Evolutionary conservation across 2,888 invertebrate species (phyloP).

Genomic region (Peribatodes rhomboidaria): DNA sequence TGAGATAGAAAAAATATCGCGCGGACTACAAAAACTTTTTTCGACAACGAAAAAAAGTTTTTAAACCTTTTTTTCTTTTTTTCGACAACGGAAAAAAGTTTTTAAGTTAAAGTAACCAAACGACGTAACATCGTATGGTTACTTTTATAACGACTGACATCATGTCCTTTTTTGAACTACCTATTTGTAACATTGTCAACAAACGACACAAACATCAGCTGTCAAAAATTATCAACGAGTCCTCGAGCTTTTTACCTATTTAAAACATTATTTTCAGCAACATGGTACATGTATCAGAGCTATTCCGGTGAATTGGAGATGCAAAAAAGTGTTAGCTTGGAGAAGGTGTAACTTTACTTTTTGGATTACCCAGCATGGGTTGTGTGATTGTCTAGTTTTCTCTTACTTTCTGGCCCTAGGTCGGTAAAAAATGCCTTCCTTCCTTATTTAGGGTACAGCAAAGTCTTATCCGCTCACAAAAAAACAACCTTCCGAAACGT

Average conservation of each 20-base stretch:
- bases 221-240: constrained; percentile 74
- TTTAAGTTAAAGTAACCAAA: no score
- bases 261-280: constrained; percentile 69
- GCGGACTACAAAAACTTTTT: no score
- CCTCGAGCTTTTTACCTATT: constrained; percentile 66
- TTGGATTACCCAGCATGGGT: not conserved
- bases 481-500: no score
- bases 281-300: constrained; percentile 71
- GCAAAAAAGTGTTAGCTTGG: constrained; percentile 76
- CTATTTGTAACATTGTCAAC: constrained; percentile 65
- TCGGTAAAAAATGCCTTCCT: not conserved
- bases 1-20: no score
- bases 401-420: not conserved
- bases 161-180: constrained; percentile 66
- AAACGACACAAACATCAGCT: constrained; percentile 61
- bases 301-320: constrained; percentile 77
- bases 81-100: no score
- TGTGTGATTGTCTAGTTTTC: no score
- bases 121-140: no score
- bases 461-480: no score
- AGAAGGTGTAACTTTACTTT: constrained; percentile 61
- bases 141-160: no score
- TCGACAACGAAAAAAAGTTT: no score
- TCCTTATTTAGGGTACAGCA: no score
- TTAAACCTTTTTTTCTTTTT: no score